These are phyloP conservation scores for Euclidia mi DNA, from an alignment of 2,888 invertebrate species.

Conservation along the genomic window DNA sequence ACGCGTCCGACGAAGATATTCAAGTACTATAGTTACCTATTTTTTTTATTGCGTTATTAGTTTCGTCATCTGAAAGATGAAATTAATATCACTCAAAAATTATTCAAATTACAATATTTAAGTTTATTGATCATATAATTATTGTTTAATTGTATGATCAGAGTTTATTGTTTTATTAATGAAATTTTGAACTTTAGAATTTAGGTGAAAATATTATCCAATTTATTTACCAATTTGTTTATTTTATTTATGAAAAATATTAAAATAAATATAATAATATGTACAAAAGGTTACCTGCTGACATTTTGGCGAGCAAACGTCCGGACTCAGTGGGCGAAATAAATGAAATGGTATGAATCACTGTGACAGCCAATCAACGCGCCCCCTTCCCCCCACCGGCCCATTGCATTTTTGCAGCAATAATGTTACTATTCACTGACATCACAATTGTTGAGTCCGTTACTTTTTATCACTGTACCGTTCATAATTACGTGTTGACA, in stretches of 20 bases:
- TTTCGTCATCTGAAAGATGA: constrained; percentile 59
- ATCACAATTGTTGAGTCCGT: constrained; percentile 66
- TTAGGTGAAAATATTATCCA: constrained; percentile 29
- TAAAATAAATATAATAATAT: constrained; percentile 8
- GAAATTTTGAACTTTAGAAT: constrained; percentile 28
- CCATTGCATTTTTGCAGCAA: constrained; percentile 82
- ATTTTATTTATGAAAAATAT: constrained; percentile 5
- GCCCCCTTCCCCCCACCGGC: constrained; percentile 75
- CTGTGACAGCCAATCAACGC: constrained; percentile 66
- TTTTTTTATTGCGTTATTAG: constrained; percentile 57
- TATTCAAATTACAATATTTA: constrained; percentile 46
- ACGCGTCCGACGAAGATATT: constrained; percentile 36
- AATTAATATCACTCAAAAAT: constrained; percentile 52
- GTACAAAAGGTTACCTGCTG: constrained; percentile 77
- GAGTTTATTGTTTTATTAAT: background rate
- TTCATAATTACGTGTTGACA: constrained; percentile 27
- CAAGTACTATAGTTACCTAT: constrained; percentile 54
- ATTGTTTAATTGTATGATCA: constrained; percentile 14
- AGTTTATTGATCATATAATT: constrained; percentile 20
- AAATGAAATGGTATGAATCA: constrained; percentile 68
- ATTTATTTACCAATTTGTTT: constrained; percentile 39
- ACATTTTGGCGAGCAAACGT: constrained; percentile 75
- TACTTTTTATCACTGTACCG: constrained; percentile 47
- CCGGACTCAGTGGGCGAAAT: constrained; percentile 63
- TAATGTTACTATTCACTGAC: constrained; percentile 74